These are phyloP conservation scores for Artibeus jamaicensis DNA, from an alignment of 2,797 vertebrate genomes.

Conservation along the genomic window DNA sequence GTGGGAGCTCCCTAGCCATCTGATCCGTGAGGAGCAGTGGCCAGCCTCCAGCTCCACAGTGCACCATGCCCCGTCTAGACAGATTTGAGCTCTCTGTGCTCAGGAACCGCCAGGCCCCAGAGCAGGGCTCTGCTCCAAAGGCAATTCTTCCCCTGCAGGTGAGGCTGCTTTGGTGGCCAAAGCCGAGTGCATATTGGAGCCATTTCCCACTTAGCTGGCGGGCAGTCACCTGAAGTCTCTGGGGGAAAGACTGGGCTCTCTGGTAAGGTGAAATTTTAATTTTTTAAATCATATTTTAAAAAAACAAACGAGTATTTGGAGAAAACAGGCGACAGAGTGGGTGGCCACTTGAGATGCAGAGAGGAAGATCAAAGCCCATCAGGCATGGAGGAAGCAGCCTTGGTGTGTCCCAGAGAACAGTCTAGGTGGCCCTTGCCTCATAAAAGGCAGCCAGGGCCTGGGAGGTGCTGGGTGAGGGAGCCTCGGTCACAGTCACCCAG, in stretches of 20 bases:
- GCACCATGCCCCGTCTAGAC: background rate
- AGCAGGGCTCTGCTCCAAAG: slow-evolving; percentile 13
- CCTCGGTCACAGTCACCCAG: background rate
- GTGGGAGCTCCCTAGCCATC: background rate
- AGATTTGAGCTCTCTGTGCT: background rate
- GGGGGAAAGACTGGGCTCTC: background rate
- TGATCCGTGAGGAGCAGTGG: background rate
- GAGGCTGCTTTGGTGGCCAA: slow-evolving; percentile 47
- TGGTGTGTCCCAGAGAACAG: slow-evolving; percentile 32
- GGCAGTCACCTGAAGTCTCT: slow-evolving; percentile 53
- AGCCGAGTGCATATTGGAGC: background rate
- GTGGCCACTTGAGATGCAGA: slow-evolving; percentile 63
- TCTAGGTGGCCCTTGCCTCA: slow-evolving; percentile 54
- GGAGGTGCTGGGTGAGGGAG: background rate
- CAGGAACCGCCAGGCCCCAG: background rate
- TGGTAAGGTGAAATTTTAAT: slow-evolving; percentile 36
- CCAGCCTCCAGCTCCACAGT: background rate
- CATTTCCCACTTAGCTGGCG: slow-evolving; percentile 21
- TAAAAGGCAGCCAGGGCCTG: background rate
- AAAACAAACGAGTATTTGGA: slow-evolving; percentile 2
- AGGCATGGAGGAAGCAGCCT: background rate
- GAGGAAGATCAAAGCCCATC: slow-evolving; percentile 66
- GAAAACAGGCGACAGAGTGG: slow-evolving; percentile 69
- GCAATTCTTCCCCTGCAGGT: slow-evolving; percentile 10
- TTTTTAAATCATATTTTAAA: slow-evolving; percentile 17